phyloP scores from a whole-genome alignment of 2,113 vertebrate species.

The Cyprinodon brontotheroides region DNA sequence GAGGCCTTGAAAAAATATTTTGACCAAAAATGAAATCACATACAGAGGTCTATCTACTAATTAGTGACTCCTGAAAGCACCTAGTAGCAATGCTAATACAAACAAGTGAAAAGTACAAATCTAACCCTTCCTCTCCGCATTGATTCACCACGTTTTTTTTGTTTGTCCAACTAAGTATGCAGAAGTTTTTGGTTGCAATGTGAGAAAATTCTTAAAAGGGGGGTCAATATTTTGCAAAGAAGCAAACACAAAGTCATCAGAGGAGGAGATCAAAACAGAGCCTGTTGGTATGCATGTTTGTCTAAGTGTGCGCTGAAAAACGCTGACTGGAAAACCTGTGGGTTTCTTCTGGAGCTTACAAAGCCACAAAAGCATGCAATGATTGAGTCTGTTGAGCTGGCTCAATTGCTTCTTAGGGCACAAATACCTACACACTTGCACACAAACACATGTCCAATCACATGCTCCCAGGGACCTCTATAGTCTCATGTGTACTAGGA shows the following conservation, averaged over 20 bases:
- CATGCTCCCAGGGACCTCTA: not conserved
- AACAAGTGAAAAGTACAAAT: too few relatives aligned
- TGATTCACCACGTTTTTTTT: too few relatives aligned
- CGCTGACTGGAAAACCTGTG: constrained; percentile 69
- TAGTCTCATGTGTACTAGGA: not conserved
- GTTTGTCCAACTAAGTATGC: too few relatives aligned
- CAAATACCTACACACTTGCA: constrained; percentile 11
- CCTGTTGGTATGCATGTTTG: not conserved
- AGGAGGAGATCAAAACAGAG: constrained; percentile 50
- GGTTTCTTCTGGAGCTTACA: constrained; percentile 64
- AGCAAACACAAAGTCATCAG: constrained; percentile 6
- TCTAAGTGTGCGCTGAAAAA: constrained; percentile 34
- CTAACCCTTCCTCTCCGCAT: too few relatives aligned
- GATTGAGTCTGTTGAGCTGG: constrained; percentile 66
- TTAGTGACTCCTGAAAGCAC: too few relatives aligned
- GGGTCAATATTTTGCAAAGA: not conserved
- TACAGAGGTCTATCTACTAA: too few relatives aligned
- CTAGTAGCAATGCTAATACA: too few relatives aligned
- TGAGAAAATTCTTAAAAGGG: too few relatives aligned
- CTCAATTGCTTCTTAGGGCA: constrained; percentile 52
- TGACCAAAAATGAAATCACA: too few relatives aligned
- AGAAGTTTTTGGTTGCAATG: too few relatives aligned
- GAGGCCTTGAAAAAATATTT: too few relatives aligned
- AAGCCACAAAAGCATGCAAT: constrained; percentile 67
- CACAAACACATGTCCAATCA: not conserved